Percentiles rank a stretch among this genome's conserved stretches.
Evolutionary conservation across 2,113 vertebrate species (phyloP).

Genomic region (Marcusenius ussheri): DNA sequence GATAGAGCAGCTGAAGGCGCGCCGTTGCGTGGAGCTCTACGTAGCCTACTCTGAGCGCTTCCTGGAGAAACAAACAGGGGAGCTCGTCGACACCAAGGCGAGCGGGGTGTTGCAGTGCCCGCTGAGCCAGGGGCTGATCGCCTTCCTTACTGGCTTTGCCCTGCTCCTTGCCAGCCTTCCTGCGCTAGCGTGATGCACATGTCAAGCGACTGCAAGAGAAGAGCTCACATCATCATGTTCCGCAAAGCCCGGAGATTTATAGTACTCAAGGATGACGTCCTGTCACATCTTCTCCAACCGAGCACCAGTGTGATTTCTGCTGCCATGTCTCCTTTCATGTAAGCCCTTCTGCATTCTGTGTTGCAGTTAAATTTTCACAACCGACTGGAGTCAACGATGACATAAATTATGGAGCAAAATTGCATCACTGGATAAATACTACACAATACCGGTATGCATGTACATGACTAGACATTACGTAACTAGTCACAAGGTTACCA

Average conservation of each 20-base stretch:
- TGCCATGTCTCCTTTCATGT: not conserved
- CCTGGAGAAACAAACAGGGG: slow-evolving; percentile 41
- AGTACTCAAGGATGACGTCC: not conserved
- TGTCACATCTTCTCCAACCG: not conserved
- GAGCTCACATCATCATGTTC: not conserved
- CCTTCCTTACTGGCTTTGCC: slow-evolving; percentile 20
- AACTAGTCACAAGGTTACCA: not conserved
- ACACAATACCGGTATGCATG: not conserved
- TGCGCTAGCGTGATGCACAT: not conserved
- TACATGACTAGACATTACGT: not conserved
- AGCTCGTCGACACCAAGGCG: not conserved
- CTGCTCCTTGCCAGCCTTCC: slow-evolving; percentile 8
- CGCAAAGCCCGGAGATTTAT: not conserved
- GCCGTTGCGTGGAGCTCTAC: slow-evolving; percentile 55
- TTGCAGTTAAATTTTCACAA: not conserved
- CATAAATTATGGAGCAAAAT: not conserved
- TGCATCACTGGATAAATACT: slow-evolving; percentile 6
- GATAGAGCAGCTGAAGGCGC: slow-evolving; percentile 55
- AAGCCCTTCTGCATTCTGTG: not conserved
- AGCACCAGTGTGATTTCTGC: not conserved
- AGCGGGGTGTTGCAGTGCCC: not conserved
- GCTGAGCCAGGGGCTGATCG: not conserved
- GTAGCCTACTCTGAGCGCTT: slow-evolving; percentile 45
- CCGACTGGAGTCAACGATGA: not conserved
- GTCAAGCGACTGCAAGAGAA: not conserved